Conservation (phyloP, 2,888 invertebrate species). For the Dicycla oo region DNA sequence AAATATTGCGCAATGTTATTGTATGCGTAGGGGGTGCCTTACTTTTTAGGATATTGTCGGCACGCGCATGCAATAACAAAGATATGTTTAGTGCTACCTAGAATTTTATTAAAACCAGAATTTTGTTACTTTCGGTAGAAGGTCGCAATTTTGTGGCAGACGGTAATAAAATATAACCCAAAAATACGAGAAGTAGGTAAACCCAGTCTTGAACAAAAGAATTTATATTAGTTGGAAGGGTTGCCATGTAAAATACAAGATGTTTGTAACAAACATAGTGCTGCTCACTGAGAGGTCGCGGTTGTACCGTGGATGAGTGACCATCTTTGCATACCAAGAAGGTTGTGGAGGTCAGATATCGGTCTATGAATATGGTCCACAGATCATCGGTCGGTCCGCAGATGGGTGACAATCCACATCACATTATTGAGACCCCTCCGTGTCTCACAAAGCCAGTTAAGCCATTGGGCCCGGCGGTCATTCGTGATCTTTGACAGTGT, state of each 20-base stretch:
- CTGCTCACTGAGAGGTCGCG: neutral
- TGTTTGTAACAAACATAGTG: neutral
- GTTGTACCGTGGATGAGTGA: too few species aligned
- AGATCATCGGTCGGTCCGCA: too few species aligned
- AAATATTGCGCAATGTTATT: too few species aligned
- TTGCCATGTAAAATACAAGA: neutral
- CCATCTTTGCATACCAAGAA: too few species aligned
- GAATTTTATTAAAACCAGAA: constrained; percentile 40
- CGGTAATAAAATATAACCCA: constrained; percentile 28
- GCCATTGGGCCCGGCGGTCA: too few species aligned
- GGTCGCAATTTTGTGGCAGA: constrained; percentile 28
- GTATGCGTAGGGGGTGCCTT: too few species aligned
- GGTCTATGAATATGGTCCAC: too few species aligned
- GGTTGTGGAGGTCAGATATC: too few species aligned
- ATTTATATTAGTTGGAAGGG: constrained; percentile 10
- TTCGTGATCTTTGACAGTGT: too few species aligned
- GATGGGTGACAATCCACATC: too few species aligned
- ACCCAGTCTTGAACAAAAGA: constrained; percentile 18
- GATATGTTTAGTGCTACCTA: neutral
- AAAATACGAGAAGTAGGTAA: constrained; percentile 2
- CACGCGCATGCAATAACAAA: constrained; percentile 5
- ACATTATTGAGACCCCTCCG: too few species aligned
- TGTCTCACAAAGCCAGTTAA: too few species aligned
- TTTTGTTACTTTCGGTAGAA: constrained; percentile 23
- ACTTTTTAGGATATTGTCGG: neutral